Evolutionary conservation across 1,140 invertebrate genomes (phyloP), one percentile per base, ranked within the genome.

Genomic region (Euborellia annulipes): DNA sequence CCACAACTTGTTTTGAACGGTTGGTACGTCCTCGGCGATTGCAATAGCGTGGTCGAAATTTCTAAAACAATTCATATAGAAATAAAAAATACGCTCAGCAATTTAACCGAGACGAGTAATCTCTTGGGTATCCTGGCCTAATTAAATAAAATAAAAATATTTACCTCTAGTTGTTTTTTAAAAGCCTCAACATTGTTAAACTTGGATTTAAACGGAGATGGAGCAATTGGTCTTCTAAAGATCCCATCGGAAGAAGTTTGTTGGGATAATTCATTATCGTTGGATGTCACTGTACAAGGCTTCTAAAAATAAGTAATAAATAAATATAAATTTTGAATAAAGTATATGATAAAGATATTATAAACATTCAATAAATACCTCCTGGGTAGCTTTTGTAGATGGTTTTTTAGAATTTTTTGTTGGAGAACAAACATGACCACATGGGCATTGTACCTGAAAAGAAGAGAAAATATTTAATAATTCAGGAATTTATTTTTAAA

Each of bases 141-240:
- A 50, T 22, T 22, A 36, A 48, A 22, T 43, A 48, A 46, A 43
- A 34, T 36, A 45, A 37, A 39, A 49, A 7, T 43, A 46, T 9
- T 63, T 62, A 73, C 71, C 53, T 70, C 70, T 46, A 73, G 58
- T 57, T 74, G 70, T 40, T 65, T 68, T 55, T 69, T 68, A 45
- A 73, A 68, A 18, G 67, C 62, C 51, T 70, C 65, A 32, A 66
- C 55, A 45, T 38, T 41, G 20, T 11, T 30, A 36, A 16, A 16
- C 40, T 22, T 23, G 18, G 43, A 20, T 46, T 47, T 48, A 16
- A 19, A 20, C 23, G 45, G 45, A 3, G 27, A 47, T 11, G 42
- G 49, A 16, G 43, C 41, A 17, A 48, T 36, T 16, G 47, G 46
- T 18, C 44, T 21, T 14, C 46, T 16, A 36, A 48, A 50, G 13